Conservation (phyloP, 2,113 vertebrate genomes). For the Pluvianellus socialis region DNA sequence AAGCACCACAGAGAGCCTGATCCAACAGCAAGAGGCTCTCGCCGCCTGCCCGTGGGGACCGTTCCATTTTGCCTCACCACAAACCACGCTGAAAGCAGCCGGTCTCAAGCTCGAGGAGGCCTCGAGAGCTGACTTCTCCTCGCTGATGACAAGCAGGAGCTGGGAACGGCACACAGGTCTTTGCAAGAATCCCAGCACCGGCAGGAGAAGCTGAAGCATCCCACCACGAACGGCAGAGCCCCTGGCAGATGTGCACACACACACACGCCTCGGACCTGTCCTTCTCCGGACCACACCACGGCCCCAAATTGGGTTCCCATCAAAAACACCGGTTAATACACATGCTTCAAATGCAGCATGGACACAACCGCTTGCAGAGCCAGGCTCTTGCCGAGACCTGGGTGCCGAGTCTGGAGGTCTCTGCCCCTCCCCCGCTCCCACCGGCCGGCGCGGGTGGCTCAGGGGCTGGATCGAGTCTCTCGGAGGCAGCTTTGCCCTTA, state of each 20-base stretch:
- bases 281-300: accelerated
- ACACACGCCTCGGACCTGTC: accelerated
- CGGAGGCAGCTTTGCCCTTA: not conserved
- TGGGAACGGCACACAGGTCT: not conserved
- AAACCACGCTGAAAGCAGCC: not conserved
- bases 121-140: not conserved
- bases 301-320: not conserved
- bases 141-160: not conserved
- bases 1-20: not conserved
- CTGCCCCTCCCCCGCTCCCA: not conserved
- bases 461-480: not conserved
- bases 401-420: not conserved
- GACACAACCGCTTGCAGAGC: not conserved
- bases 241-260: accelerated
- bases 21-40: not conserved
- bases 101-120: not conserved
- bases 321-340: not conserved
- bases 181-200: not conserved
- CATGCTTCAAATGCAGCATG: accelerated
- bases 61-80: not conserved
- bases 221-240: not conserved
- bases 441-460: accelerated
- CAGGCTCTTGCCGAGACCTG: accelerated
- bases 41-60: not conserved
- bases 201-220: not conserved